Conservation (phyloP, 2,888 invertebrate species). For the Drosophila atroscutellata region DNA sequence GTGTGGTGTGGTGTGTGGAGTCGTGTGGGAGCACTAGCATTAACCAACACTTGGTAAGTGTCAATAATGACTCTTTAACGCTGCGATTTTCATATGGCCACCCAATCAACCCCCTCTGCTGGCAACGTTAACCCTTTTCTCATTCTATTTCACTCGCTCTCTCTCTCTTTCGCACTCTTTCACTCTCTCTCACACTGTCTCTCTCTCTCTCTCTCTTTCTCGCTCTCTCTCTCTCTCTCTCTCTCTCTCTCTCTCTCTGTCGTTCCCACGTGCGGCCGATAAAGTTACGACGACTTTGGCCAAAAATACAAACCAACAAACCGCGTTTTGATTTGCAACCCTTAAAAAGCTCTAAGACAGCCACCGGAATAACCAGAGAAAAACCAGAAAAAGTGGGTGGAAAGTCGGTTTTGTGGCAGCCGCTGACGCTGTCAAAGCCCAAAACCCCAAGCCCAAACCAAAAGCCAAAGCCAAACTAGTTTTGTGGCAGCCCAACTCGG, state of each 20-base stretch:
- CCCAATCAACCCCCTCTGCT: constrained; percentile 6
- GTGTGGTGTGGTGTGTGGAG: not conserved
- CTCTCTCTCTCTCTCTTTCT: not conserved
- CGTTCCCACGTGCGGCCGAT: constrained; percentile 30
- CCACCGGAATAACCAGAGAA: constrained; percentile 63
- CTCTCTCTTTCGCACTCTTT: not conserved
- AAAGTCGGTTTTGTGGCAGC: constrained; percentile 66
- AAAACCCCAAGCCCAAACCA: constrained; percentile 3
- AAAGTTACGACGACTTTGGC: constrained; percentile 79
- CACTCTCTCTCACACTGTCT: not conserved
- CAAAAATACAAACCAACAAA: constrained; percentile 81
- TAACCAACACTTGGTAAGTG: constrained; percentile 68
- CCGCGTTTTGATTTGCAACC: constrained; percentile 81
- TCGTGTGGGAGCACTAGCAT: not conserved
- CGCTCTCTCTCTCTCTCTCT: not conserved
- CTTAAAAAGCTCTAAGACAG: constrained; percentile 73
- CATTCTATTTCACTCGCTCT: constrained; percentile 1
- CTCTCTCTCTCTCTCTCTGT: constrained; percentile 2
- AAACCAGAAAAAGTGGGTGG: constrained; percentile 76
- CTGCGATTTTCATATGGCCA: constrained; percentile 25
- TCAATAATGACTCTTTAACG: constrained; percentile 78
- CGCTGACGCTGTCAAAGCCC: constrained; percentile 49
- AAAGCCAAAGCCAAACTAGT: constrained; percentile 76
- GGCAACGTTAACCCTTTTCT: constrained; percentile 1
- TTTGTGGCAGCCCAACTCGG: constrained; percentile 70